These are phyloP conservation scores for Erythrocercus mccallii DNA, from an alignment of 2,113 vertebrate genomes.

Conservation along the genomic window DNA sequence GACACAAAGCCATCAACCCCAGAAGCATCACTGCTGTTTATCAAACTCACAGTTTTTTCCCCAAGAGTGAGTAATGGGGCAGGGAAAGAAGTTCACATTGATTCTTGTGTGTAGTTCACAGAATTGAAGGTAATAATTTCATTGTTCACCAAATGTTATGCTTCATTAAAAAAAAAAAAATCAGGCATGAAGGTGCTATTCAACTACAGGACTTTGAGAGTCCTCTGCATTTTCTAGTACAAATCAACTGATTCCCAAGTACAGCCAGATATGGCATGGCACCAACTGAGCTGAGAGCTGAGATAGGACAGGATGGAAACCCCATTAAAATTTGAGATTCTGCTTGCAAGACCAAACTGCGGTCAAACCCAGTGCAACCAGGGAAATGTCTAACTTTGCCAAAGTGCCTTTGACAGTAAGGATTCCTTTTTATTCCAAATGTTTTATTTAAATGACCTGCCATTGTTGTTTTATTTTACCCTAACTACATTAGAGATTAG, in stretches of 20 bases:
- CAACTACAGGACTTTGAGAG: background rate
- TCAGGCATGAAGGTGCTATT: background rate
- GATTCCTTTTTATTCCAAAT: background rate
- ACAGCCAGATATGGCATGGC: background rate
- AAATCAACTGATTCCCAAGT: background rate
- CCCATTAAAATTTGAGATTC: background rate
- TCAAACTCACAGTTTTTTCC: conserved; percentile 12
- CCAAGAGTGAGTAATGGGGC: background rate
- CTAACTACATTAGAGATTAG: background rate
- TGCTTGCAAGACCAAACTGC: background rate
- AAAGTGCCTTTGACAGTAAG: background rate
- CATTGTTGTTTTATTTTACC: background rate
- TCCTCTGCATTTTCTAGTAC: background rate
- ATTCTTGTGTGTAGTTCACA: background rate
- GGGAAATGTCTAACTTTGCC: background rate
- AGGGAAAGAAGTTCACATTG: background rate
- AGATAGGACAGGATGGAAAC: background rate
- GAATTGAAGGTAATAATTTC: background rate
- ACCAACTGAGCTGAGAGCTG: background rate
- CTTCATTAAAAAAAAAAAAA: background rate
- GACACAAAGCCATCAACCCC: background rate
- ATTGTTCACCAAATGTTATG: background rate
- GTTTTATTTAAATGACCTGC: background rate
- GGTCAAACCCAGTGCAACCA: background rate
- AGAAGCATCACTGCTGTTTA: background rate